Conservation (phyloP, 2,113 vertebrate genomes). For the Sorex araneus region DNA sequence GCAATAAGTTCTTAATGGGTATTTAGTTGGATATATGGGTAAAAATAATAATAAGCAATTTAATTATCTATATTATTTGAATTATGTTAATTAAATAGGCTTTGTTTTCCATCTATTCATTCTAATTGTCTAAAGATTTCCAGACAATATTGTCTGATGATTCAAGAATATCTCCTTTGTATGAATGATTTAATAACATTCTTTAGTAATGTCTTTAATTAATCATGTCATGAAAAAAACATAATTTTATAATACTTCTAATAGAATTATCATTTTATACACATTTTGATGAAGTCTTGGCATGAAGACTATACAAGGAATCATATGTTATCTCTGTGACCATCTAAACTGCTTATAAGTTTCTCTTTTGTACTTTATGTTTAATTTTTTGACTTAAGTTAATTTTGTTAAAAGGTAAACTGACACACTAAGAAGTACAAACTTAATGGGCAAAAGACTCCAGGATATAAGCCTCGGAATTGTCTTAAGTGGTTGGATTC, state of each 20-base stretch:
- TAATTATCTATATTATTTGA: not conserved
- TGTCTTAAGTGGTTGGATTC: not conserved
- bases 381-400: slow-evolving; percentile 35
- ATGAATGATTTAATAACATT: not conserved
- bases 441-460: not conserved
- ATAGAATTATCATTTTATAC: not conserved
- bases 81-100: not conserved
- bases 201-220: not conserved
- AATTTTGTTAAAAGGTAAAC: slow-evolving; percentile 16
- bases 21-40: not conserved
- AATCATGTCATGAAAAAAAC: not conserved
- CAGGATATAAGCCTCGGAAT: not conserved
- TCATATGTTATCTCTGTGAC: not conserved
- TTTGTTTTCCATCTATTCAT: not conserved
- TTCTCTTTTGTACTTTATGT: not conserved
- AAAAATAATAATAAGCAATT: slow-evolving; percentile 33
- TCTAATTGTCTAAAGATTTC: slow-evolving; percentile 22
- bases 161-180: slow-evolving; percentile 12
- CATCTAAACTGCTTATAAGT: not conserved
- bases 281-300: not conserved
- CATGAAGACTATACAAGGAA: not conserved
- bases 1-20: slow-evolving; percentile 14
- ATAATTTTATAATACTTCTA: not conserved
- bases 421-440: not conserved
- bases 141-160: not conserved